phyloP scores from a whole-genome alignment of 2,888 invertebrate genomes.

The Ceratothoa steindachneri region DNA sequence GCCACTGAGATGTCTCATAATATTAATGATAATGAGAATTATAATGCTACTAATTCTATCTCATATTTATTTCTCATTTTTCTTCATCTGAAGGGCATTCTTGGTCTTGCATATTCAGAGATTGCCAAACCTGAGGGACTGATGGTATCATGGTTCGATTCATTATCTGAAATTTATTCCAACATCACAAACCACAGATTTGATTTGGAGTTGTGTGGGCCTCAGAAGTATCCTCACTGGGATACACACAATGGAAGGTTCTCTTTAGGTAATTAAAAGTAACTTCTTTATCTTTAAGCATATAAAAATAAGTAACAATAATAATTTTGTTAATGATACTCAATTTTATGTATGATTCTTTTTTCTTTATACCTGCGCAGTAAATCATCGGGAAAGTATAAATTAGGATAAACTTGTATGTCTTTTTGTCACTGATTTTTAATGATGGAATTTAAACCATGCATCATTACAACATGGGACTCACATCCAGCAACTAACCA shows the following conservation, averaged over 20 bases:
- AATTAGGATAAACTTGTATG: too few species aligned
- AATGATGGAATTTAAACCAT: too few species aligned
- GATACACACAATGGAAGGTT: slow-evolving; percentile 58
- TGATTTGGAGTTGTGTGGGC: slow-evolving; percentile 61
- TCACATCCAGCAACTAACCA: too few species aligned
- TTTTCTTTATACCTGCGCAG: too few species aligned
- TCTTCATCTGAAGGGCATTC: slow-evolving; percentile 54
- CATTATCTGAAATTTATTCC: slow-evolving; percentile 48
- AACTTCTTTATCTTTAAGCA: neutral
- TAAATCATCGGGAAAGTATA: too few species aligned
- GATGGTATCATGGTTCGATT: slow-evolving; percentile 55
- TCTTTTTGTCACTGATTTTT: too few species aligned
- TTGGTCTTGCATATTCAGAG: slow-evolving; percentile 61
- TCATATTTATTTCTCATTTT: neutral
- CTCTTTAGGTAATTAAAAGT: slow-evolving; percentile 54
- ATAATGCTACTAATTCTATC: too few species aligned
- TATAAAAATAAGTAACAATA: too few species aligned
- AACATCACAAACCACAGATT: slow-evolving; percentile 56
- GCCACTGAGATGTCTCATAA: too few species aligned
- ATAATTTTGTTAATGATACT: too few species aligned
- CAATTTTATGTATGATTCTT: too few species aligned
- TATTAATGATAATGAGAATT: neutral
- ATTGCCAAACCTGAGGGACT: slow-evolving; percentile 54
- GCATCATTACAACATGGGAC: too few species aligned
- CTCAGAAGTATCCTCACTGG: slow-evolving; percentile 52